A percentile compares a stretch with the other conserved stretches of the same genome.
These are phyloP conservation scores for Thaumatotibia leucotreta DNA, from an alignment of 1,140 invertebrate genomes.

Conservation along the genomic window DNA sequence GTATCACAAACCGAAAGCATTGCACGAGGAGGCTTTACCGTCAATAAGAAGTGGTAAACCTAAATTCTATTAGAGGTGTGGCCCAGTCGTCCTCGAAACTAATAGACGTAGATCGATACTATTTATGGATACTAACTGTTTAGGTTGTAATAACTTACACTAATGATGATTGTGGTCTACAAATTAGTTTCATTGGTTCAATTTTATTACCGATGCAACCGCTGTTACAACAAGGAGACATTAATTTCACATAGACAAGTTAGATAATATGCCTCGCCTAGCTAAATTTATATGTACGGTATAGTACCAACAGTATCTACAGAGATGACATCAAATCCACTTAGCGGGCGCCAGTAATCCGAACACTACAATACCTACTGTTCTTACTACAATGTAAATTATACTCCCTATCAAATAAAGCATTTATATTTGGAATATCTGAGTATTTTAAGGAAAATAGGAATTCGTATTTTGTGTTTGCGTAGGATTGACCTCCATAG, in stretches of 20 bases:
- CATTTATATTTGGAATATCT: not conserved
- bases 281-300: not conserved
- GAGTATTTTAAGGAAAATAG: not conserved
- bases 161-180: too few species aligned
- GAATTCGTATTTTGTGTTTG: not conserved
- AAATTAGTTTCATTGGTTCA: too few species aligned
- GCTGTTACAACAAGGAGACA: too few species aligned
- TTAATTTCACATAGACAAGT: not conserved
- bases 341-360: not conserved
- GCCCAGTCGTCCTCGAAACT: not conserved
- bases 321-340: constrained; percentile 5
- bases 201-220: not conserved
- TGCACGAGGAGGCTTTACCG: too few species aligned
- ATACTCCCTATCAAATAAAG: too few species aligned
- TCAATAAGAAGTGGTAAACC: not conserved
- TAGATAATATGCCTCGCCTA: not conserved
- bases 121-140: too few species aligned
- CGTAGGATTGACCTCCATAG: not conserved
- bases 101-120: too few species aligned
- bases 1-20: too few species aligned
- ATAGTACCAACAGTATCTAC: too few species aligned
- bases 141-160: too few species aligned
- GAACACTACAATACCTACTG: not conserved
- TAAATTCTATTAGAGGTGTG: not conserved
- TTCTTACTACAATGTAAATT: too few species aligned